A percentile compares a stretch with the other conserved stretches of the same genome.
phyloP scores from a whole-genome alignment of 2,113 vertebrate genomes.

The Egretta garzetta region DNA sequence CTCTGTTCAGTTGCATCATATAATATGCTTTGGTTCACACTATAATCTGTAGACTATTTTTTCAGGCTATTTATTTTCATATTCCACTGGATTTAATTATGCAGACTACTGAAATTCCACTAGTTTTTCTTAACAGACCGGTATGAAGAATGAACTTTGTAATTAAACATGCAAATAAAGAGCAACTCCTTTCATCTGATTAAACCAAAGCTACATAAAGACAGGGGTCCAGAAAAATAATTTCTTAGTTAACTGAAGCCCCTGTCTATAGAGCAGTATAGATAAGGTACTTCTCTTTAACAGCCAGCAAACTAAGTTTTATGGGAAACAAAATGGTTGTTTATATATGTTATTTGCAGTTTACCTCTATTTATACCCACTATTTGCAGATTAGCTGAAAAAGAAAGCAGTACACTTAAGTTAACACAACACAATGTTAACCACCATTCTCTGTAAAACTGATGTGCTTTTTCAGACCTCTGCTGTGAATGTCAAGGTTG shows the following conservation, averaged over 20 bases:
- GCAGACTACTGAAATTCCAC: neutral
- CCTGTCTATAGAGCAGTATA: neutral
- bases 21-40: neutral
- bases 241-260: neutral
- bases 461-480: neutral
- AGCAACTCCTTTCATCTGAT: neutral
- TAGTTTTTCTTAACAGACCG: neutral
- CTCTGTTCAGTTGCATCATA: neutral
- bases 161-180: neutral
- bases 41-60: neutral
- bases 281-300: neutral
- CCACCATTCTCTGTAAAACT: neutral
- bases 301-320: neutral
- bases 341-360: neutral
- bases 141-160: neutral
- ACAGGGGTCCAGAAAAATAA: neutral
- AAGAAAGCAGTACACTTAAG: neutral
- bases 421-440: neutral
- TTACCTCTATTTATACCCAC: neutral
- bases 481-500: neutral
- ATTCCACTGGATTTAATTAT: neutral
- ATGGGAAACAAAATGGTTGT: neutral
- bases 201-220: neutral
- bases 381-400: neutral
- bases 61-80: neutral